Percentiles rank a stretch among this genome's conserved stretches.
These are phyloP conservation scores for Nixonia krombeini DNA, from an alignment of 1,140 invertebrate genomes.

Conservation along the genomic window DNA sequence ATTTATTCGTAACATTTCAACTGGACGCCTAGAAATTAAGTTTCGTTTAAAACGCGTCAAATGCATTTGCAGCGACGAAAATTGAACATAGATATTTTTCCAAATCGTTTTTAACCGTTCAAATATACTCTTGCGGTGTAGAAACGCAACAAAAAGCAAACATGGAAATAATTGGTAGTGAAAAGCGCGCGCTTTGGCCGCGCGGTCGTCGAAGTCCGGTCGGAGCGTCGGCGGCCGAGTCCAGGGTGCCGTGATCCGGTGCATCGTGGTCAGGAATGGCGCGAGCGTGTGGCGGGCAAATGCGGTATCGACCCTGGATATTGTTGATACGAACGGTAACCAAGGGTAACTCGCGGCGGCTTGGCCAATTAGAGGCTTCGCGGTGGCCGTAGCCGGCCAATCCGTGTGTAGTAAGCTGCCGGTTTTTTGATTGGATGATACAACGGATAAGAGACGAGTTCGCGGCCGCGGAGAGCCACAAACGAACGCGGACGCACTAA, in stretches of 20 bases:
- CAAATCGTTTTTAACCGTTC: no score
- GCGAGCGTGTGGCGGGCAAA: slow-evolving; percentile 17
- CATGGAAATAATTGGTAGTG: no score
- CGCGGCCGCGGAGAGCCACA: slow-evolving; percentile 60
- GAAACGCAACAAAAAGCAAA: no score
- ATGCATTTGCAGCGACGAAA: no score
- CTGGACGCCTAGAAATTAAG: no score
- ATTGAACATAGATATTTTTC: no score
- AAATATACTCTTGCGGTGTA: no score
- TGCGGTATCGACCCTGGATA: slow-evolving; percentile 64
- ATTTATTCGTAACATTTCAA: no score
- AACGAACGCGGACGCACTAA: slow-evolving; percentile 59
- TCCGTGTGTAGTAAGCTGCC: slow-evolving; percentile 53
- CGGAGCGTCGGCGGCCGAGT: no score
- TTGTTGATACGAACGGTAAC: slow-evolving; percentile 71
- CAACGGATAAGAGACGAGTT: slow-evolving; percentile 69
- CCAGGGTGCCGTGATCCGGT: neutral
- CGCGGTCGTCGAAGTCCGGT: no score
- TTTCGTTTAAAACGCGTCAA: no score
- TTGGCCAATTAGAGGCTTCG: slow-evolving; percentile 65
- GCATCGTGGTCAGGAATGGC: slow-evolving; percentile 8
- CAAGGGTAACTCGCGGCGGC: slow-evolving; percentile 58
- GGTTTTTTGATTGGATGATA: slow-evolving; percentile 71
- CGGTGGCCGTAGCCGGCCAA: slow-evolving; percentile 66
- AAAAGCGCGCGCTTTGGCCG: no score